Conservation (phyloP, 1,140 invertebrate species). For the Musca domestica region DNA sequence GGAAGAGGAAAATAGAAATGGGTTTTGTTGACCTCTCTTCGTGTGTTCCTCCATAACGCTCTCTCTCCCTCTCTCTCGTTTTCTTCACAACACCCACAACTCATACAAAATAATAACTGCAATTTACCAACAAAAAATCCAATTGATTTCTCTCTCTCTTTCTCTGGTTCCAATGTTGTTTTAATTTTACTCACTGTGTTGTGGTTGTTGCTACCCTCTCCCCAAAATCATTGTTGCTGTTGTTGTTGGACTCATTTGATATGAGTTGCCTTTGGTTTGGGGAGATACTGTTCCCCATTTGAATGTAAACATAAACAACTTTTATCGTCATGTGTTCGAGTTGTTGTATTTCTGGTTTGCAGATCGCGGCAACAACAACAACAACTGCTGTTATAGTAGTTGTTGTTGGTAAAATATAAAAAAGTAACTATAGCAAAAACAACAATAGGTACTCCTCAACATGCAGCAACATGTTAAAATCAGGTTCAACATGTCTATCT, state of each 20-base stretch:
- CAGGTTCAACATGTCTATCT: slow-evolving; percentile 16
- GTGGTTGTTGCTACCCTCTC: background rate
- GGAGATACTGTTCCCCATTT: background rate
- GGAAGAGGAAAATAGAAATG: too few relatives aligned
- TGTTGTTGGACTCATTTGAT: background rate
- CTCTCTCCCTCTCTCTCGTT: too few relatives aligned
- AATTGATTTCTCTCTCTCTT: too few relatives aligned
- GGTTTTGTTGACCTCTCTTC: too few relatives aligned
- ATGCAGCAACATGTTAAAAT: background rate
- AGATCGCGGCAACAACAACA: too few relatives aligned
- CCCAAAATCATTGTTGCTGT: background rate
- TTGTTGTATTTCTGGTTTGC: background rate
- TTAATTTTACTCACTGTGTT: too few relatives aligned
- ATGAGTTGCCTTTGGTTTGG: background rate
- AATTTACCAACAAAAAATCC: too few relatives aligned
- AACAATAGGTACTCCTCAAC: background rate
- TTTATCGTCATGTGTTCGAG: background rate
- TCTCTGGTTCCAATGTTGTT: too few relatives aligned
- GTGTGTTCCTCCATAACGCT: too few relatives aligned
- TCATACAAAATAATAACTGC: too few relatives aligned
- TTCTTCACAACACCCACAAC: too few relatives aligned
- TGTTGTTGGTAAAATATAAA: background rate
- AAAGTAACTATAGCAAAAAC: background rate
- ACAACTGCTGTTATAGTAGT: background rate
- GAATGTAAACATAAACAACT: slow-evolving; percentile 16